Conservation (phyloP, 2,113 vertebrate genomes). For the human region GRCh38 chr6:12110501-12111000, state of each 20-base stretch:
- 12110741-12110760: not conserved
- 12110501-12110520: not conserved
- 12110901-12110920: not conserved
- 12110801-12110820: not conserved
- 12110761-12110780: not conserved
- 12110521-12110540: not conserved
- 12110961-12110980: not conserved
- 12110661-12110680: not conserved
- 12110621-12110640: not conserved
- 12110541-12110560: not conserved
- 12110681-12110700: not conserved
- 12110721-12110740: not conserved
- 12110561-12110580: not conserved
- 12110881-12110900: not conserved
- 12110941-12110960: not conserved
- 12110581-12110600: not conserved
- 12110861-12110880: not conserved
- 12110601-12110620: not conserved
- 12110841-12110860: not conserved
- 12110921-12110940: not conserved
- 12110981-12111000: not conserved
- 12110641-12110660: not conserved
- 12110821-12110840: not conserved
- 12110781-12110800: not conserved
- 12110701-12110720: not conserved